Base-by-base conservation (phyloP, 2,797 vertebrate genomes). In the Sebastes ruberrimus region DNA sequence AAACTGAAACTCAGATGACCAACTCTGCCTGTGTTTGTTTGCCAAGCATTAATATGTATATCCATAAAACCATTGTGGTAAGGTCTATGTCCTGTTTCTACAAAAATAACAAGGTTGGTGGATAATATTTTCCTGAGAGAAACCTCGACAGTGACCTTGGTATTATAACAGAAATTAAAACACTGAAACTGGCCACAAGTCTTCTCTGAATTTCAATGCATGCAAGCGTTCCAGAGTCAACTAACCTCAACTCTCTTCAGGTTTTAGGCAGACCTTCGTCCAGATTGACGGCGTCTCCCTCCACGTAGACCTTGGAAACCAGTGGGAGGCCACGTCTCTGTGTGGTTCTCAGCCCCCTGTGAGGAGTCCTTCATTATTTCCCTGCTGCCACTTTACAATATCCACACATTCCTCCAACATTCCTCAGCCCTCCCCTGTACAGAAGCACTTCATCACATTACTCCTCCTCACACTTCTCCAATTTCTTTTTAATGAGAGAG, bases 351-450 rank as follows among this genome's bases (percentile, higher is more conserved):
- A 94, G 87, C 89, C 93, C 92, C 93, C 92, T 88, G 63, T 84
- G 85, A 93, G 62, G 92, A 89, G 78, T 81, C 72, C 77, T 87
- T 92, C 91, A 93, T 95, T 94, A 93, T 94, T 93, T 94, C 91
- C 89, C 91, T 89, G 80, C 82, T 88, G 85, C 76, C 83, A 86
- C 90, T 90, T 89, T n/a, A 83, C 73, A 86, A 89, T 86, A 88
- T 88, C 83, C 73, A 74, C 87, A 90, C 88, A 94, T 94, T 94
- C 92, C 80, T 91, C 69, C 67, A 53, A 30, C 91, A 93, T 93
- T 94, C 92, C 86, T 89, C 74, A 60, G 74, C 64, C 76, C 78
- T 86, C 89, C 83, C 78, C 76, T 67, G 68, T 78, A 85, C 77
- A 70, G 80, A 86, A 78, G 62, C 80, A 72, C 84, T 87, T 91